These are phyloP conservation scores for Didymodactylos carnosus DNA, from an alignment of 2,888 invertebrate species.

Conservation along the genomic window DNA sequence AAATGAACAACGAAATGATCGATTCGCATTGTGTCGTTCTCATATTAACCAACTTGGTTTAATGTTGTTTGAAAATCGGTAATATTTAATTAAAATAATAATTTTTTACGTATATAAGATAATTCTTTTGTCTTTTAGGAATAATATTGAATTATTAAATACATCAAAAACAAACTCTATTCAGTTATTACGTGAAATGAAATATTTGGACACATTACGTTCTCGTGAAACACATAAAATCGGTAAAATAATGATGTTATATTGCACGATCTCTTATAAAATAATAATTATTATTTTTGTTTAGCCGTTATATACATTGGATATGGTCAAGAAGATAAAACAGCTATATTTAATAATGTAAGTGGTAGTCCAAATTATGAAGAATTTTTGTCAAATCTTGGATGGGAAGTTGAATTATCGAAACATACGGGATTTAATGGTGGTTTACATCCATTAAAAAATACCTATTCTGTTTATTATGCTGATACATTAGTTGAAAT, in stretches of 20 bases:
- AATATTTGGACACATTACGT: constrained; percentile 71
- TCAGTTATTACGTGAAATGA: constrained; percentile 63
- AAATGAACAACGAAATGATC: constrained; percentile 40
- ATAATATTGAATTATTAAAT: constrained; percentile 62
- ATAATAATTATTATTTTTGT: too few species aligned
- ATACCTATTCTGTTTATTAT: constrained; percentile 4
- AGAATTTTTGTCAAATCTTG: constrained; percentile 45
- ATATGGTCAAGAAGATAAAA: constrained; percentile 83
- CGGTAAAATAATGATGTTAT: constrained; percentile 35
- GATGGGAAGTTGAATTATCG: constrained; percentile 67
- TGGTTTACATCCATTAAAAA: constrained; percentile 50
- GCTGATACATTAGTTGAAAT: constrained; percentile 43
- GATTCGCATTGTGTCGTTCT: constrained; percentile 47
- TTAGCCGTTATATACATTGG: constrained; percentile 82
- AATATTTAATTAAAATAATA: constrained; percentile 20
- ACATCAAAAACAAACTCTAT: constrained; percentile 46
- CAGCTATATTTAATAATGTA: constrained; percentile 70
- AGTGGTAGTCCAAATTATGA: constrained; percentile 82
- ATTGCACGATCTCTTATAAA: too few species aligned
- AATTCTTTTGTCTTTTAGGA: constrained; percentile 29
- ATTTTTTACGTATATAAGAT: not conserved
- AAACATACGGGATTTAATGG: constrained; percentile 84
- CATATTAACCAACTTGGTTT: constrained; percentile 76
- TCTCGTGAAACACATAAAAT: constrained; percentile 42
- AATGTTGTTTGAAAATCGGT: constrained; percentile 65